phyloP scores from a whole-genome alignment of 2,888 invertebrate species.

The Chironomus riparius region DNA sequence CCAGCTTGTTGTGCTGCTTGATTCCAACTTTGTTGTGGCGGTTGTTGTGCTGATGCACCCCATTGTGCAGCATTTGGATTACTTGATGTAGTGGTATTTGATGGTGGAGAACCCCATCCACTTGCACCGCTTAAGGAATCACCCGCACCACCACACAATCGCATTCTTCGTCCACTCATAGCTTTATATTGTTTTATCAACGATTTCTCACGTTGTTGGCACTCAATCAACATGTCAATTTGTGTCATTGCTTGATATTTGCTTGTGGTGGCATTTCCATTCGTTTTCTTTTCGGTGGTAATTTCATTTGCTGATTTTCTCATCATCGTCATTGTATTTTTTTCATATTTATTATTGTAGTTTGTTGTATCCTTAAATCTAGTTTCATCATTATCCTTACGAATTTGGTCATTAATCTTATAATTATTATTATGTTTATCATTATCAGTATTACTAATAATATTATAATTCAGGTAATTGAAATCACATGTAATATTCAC shows the following conservation, averaged over 20 bases:
- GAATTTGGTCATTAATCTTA: conserved; percentile 27
- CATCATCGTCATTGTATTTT: neutral
- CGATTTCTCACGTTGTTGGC: conserved; percentile 26
- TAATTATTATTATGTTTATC: neutral
- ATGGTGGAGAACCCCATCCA: conserved; percentile 69
- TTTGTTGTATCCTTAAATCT: conserved; percentile 21
- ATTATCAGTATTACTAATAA: neutral
- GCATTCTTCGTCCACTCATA: conserved; percentile 53
- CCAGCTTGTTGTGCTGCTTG: conserved; percentile 24
- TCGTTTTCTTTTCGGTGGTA: neutral
- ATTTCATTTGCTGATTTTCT: neutral
- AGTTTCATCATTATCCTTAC: conserved; percentile 8
- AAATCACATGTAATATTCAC: conserved; percentile 28
- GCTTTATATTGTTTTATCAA: conserved; percentile 36
- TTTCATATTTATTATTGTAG: conserved; percentile 3
- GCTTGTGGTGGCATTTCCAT: neutral
- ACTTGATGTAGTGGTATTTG: conserved; percentile 40
- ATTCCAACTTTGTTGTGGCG: conserved; percentile 45
- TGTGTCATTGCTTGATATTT: conserved; percentile 38
- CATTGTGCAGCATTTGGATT: conserved; percentile 44
- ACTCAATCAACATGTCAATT: conserved; percentile 30
- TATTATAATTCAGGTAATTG: conserved; percentile 28
- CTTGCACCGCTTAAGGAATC: conserved; percentile 67
- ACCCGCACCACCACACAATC: conserved; percentile 70
- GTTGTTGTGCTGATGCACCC: conserved; percentile 41